Percentiles rank a stretch among this genome's conserved stretches.
phyloP scores from a whole-genome alignment of 2,888 invertebrate genomes.

The Callosobruchus maculatus region DNA sequence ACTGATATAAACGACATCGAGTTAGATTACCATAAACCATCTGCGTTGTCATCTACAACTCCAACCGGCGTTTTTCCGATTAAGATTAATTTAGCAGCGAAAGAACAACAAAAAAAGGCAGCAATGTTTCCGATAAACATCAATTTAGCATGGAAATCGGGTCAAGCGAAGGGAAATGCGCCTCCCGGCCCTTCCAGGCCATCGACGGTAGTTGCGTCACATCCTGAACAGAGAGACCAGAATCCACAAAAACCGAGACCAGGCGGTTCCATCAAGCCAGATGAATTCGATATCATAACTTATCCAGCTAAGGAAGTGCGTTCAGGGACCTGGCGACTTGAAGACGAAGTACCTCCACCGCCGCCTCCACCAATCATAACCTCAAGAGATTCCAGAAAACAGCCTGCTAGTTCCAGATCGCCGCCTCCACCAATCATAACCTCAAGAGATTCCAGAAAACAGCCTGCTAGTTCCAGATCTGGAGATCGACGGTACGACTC shows the following conservation, averaged over 20 bases:
- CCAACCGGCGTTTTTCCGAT: too few relatives aligned
- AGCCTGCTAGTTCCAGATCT: not conserved
- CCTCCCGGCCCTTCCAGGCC: too few relatives aligned
- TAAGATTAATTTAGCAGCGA: too few relatives aligned
- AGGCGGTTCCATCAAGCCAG: not conserved
- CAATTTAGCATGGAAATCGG: not conserved
- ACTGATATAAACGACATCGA: not conserved
- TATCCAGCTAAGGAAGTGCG: not conserved
- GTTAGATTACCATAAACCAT: not conserved
- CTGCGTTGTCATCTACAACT: too few relatives aligned
- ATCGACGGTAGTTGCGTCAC: too few relatives aligned
- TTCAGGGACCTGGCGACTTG: not conserved
- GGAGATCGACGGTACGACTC: not conserved
- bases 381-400: too few relatives aligned
- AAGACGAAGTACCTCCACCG: not conserved
- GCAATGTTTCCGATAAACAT: not conserved
- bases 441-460: too few relatives aligned
- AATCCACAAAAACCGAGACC: not conserved
- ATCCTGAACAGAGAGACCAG: not conserved
- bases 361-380: not conserved
- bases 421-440: too few relatives aligned
- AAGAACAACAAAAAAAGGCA: too few relatives aligned
- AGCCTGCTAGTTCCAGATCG: too few relatives aligned
- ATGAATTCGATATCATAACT: not conserved
- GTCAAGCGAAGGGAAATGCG: not conserved